Conservation (phyloP, 2,113 vertebrate genomes). For the Geothlypis trichas region DNA sequence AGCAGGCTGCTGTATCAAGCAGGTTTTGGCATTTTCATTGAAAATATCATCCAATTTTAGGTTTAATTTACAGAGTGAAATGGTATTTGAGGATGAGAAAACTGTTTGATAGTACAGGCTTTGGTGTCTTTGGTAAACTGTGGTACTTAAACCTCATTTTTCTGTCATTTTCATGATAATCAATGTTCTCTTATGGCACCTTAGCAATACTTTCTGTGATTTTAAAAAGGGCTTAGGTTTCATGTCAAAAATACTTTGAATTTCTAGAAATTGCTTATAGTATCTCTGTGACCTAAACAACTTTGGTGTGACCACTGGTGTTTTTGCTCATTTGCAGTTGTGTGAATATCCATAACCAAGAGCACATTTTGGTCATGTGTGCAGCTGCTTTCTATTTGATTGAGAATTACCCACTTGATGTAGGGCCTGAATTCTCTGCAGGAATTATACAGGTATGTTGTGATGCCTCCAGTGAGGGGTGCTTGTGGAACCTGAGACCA, state of each 20-base stretch:
- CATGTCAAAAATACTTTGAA: neutral
- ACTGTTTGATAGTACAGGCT: neutral
- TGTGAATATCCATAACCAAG: constrained; percentile 93
- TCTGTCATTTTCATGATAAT: neutral
- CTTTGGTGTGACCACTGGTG: neutral
- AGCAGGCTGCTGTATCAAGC: neutral
- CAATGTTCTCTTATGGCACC: neutral
- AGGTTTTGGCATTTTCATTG: neutral
- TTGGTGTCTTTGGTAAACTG: neutral
- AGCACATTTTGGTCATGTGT: constrained; percentile 96
- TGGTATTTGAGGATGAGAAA: neutral
- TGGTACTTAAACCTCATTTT: neutral
- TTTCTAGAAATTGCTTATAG: neutral
- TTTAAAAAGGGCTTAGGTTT: neutral
- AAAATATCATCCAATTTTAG: neutral
- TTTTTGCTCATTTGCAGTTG: constrained; percentile 78
- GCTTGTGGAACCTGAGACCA: neutral
- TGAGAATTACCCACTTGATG: constrained; percentile 96
- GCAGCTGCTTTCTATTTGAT: constrained; percentile 98
- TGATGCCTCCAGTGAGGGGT: neutral
- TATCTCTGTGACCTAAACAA: neutral
- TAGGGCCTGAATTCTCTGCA: constrained; percentile 93
- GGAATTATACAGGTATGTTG: constrained; percentile 89
- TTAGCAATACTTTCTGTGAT: neutral
- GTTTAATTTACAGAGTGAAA: neutral